phyloP scores from a whole-genome alignment of 1,140 invertebrate species.

The Neelides sp. region DNA sequence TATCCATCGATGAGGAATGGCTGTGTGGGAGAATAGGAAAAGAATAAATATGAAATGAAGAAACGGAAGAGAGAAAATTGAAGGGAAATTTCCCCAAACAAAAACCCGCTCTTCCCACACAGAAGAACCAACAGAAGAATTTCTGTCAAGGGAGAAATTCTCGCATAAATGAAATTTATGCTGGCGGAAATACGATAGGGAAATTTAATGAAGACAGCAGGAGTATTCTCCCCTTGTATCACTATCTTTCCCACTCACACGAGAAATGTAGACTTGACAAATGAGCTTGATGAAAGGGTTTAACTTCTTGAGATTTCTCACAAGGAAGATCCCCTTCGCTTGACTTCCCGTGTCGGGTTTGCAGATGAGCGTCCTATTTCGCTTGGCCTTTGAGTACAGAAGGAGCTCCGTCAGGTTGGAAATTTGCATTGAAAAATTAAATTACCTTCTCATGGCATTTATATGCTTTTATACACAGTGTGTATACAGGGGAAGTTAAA shows the following conservation, averaged over 20 bases:
- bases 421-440: too few species aligned
- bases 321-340: conserved; percentile 71
- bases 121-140: too few species aligned
- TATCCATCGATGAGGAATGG: conserved; percentile 86
- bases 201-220: too few species aligned
- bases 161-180: not conserved
- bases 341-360: conserved; percentile 79
- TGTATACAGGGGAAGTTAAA: too few species aligned
- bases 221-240: not conserved
- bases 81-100: not conserved
- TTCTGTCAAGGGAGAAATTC: too few species aligned
- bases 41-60: too few species aligned
- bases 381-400: conserved; percentile 43
- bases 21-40: conserved; percentile 31
- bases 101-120: too few species aligned
- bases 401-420: conserved; percentile 8
- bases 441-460: too few species aligned
- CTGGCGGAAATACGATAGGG: too few species aligned
- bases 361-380: conserved; percentile 67
- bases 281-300: conserved; percentile 65
- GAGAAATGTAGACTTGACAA: conserved; percentile 62
- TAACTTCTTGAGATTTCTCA: conserved; percentile 62
- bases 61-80: too few species aligned
- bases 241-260: conserved; percentile 35
- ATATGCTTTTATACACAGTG: too few species aligned